A percentile compares a stretch with the other conserved stretches of the same genome.
These are phyloP conservation scores for Macrosteles quadrilineatus DNA, from an alignment of 1,140 invertebrate genomes.

Conservation along the genomic window DNA sequence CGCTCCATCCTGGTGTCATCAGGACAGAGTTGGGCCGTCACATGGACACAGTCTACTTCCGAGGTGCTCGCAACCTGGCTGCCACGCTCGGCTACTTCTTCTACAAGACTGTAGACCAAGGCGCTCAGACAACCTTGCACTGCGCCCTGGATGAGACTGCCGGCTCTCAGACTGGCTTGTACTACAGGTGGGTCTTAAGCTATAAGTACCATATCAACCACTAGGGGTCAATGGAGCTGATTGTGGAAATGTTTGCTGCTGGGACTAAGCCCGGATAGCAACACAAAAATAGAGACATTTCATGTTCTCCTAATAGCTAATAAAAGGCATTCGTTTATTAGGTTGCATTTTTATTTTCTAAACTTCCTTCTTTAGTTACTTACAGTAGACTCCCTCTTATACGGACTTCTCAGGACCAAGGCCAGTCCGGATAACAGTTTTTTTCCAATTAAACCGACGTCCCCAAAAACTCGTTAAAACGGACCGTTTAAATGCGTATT, in stretches of 20 bases:
- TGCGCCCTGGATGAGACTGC: conserved; percentile 72
- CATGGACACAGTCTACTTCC: conserved; percentile 56
- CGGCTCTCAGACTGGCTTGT: conserved; percentile 63
- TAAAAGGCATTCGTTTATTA: no score
- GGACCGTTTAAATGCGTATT: no score
- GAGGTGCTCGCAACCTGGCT: conserved; percentile 46
- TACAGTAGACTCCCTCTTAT: no score
- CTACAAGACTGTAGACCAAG: conserved; percentile 64
- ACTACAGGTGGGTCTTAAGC: conserved; percentile 57
- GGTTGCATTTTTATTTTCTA: no score
- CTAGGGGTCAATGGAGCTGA: no score
- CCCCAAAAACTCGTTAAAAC: no score
- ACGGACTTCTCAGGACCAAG: no score
- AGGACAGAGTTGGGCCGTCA: conserved; percentile 74
- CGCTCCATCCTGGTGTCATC: conserved; percentile 72
- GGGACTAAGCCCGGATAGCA: not conserved
- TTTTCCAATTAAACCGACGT: no score
- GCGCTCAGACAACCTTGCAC: conserved; percentile 78
- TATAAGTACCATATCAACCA: not conserved
- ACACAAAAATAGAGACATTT: no score
- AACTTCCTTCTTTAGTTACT: no score
- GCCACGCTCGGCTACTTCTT: conserved; percentile 47
- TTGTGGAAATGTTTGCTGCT: not conserved
- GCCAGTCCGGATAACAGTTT: no score
- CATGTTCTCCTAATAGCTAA: no score